phyloP scores from a whole-genome alignment of 2,888 invertebrate genomes.

The Pseudoips prasinana region DNA sequence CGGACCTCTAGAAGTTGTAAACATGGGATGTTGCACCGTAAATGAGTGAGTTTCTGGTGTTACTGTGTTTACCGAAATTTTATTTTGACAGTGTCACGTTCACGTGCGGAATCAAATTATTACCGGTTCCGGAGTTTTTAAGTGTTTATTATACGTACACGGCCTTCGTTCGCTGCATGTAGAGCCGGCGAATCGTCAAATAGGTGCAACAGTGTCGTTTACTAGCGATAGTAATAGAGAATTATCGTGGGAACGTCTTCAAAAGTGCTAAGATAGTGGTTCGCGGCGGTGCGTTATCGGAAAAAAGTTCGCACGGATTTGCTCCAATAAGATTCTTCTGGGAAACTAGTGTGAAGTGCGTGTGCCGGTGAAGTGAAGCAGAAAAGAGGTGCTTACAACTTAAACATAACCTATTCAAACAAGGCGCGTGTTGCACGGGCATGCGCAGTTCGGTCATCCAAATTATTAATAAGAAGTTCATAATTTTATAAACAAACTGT shows the following conservation, averaged over 20 bases:
- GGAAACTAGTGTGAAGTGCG: slow-evolving; percentile 56
- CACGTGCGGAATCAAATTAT: slow-evolving; percentile 74
- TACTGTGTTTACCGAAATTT: slow-evolving; percentile 54
- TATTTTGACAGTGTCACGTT: slow-evolving; percentile 78
- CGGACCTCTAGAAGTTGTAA: slow-evolving; percentile 55
- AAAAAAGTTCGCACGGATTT: slow-evolving; percentile 51
- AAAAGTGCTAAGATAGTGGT: slow-evolving; percentile 40
- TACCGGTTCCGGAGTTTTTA: slow-evolving; percentile 78
- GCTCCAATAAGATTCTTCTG: slow-evolving; percentile 62
- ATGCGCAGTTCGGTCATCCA: slow-evolving; percentile 71
- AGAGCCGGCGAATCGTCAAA: slow-evolving; percentile 66
- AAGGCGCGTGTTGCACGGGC: slow-evolving; percentile 71
- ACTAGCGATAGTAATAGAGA: slow-evolving; percentile 47
- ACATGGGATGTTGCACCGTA: slow-evolving; percentile 58
- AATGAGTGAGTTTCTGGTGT: slow-evolving; percentile 59
- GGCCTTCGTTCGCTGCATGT: slow-evolving; percentile 73
- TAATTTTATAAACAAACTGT: slow-evolving; percentile 77
- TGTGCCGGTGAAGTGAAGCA: slow-evolving; percentile 54
- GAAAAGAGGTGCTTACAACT: slow-evolving; percentile 60
- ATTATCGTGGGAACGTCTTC: slow-evolving; percentile 55
- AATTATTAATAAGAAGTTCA: slow-evolving; percentile 72
- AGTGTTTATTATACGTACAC: slow-evolving; percentile 73
- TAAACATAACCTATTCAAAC: slow-evolving; percentile 75
- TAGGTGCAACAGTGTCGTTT: slow-evolving; percentile 58
- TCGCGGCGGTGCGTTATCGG: slow-evolving; percentile 37